Percentiles rank a stretch among this genome's conserved stretches.
Conservation (phyloP, 2,113 vertebrate genomes). For the Gambusia affinis region DNA sequence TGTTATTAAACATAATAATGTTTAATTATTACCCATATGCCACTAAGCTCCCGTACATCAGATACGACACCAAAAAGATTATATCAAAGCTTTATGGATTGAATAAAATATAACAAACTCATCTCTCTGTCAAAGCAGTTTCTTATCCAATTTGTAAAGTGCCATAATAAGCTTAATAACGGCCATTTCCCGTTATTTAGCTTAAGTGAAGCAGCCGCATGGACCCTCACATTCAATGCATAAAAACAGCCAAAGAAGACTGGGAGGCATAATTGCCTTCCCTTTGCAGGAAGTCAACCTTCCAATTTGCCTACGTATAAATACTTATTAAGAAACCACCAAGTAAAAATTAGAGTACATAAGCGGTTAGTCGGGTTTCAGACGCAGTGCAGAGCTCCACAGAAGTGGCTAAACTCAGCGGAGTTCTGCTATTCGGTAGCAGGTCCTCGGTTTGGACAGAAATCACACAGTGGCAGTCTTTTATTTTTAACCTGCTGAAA, state of each 20-base stretch:
- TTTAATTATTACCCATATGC: background rate
- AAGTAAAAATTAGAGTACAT: slow-evolving; percentile 40
- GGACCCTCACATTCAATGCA: slow-evolving; percentile 20
- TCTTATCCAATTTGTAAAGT: slow-evolving; percentile 19
- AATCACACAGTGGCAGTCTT: slow-evolving; percentile 28
- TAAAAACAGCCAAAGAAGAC: slow-evolving; percentile 41
- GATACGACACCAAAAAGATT: background rate
- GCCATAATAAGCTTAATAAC: slow-evolving; percentile 29
- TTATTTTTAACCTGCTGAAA: slow-evolving; percentile 73
- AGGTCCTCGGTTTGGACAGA: slow-evolving; percentile 46
- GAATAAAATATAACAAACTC: background rate
- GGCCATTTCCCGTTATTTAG: slow-evolving; percentile 27
- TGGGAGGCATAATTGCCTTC: slow-evolving; percentile 61
- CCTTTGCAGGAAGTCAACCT: slow-evolving; percentile 65
- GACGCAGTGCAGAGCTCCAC: slow-evolving; percentile 26
- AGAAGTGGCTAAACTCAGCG: slow-evolving; percentile 31
- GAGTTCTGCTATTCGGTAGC: slow-evolving; percentile 28
- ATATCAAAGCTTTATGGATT: background rate
- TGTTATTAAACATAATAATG: no score
- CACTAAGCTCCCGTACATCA: background rate
- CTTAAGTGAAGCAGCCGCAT: slow-evolving; percentile 23
- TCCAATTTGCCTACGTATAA: slow-evolving; percentile 69
- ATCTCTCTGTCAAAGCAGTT: slow-evolving; percentile 4
- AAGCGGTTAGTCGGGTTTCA: slow-evolving; percentile 52
- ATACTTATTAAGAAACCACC: slow-evolving; percentile 74